Conservation (phyloP, 1,140 invertebrate genomes). For the Bombus fervidus region DNA sequence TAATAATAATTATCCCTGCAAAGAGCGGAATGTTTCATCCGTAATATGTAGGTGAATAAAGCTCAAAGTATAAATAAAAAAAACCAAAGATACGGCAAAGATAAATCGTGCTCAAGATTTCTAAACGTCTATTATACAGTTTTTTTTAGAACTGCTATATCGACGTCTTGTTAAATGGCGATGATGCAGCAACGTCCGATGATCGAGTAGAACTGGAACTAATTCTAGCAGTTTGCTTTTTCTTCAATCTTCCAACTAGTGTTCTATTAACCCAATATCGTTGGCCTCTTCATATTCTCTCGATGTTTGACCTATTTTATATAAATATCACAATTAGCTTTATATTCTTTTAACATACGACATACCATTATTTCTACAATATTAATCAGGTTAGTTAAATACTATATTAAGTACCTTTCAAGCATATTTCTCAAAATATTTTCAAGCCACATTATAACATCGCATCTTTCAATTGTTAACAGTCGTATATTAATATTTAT, state of each 20-base stretch:
- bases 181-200: slow-evolving; percentile 25
- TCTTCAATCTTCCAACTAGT: neutral
- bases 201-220: slow-evolving; percentile 25
- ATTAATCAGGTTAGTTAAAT: too few relatives aligned
- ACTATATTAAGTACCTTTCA: neutral
- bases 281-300: neutral
- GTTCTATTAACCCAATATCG: slow-evolving; percentile 32
- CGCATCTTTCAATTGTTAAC: neutral
- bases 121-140: neutral
- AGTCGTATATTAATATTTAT: neutral
- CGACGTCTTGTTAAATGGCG: slow-evolving; percentile 8
- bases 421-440: neutral
- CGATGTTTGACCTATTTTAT: neutral
- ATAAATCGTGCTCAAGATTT: slow-evolving; percentile 6
- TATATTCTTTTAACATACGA: neutral
- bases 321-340: neutral
- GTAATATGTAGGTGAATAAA: neutral
- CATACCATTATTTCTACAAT: too few relatives aligned
- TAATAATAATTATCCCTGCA: neutral
- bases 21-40: neutral
- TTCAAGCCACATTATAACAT: neutral
- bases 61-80: neutral
- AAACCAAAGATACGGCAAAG: too few relatives aligned
- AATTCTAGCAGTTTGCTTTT: slow-evolving; percentile 15
- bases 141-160: neutral